Percentiles rank a stretch among this genome's conserved stretches.
These are phyloP conservation scores for Erebia aethiops DNA, from an alignment of 2,888 invertebrate species.

Conservation along the genomic window DNA sequence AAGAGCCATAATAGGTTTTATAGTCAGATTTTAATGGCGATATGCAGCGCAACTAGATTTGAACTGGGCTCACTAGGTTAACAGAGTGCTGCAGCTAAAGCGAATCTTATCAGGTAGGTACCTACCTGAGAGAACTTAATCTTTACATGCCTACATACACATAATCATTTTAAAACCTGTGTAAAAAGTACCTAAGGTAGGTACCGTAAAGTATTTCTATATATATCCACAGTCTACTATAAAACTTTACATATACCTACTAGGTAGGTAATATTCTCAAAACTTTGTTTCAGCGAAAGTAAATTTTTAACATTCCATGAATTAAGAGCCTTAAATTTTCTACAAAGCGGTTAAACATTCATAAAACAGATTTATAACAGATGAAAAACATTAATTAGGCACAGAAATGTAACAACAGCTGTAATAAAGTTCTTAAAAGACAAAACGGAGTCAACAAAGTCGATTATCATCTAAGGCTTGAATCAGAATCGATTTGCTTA, in stretches of 20 bases:
- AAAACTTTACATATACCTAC: too few species aligned
- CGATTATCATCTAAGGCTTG: conserved; percentile 21
- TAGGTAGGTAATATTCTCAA: neutral
- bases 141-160: neutral
- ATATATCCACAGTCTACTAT: neutral
- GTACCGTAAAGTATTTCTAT: neutral
- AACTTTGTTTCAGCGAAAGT: neutral
- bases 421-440: conserved; percentile 14
- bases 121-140: neutral
- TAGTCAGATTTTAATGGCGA: conserved; percentile 76
- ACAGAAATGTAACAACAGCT: neutral
- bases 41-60: conserved; percentile 63
- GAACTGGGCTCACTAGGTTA: conserved; percentile 57
- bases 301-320: neutral
- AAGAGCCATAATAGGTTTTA: conserved; percentile 78
- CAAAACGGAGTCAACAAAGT: conserved; percentile 22
- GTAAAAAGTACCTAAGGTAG: too few species aligned
- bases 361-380: conserved; percentile 13
- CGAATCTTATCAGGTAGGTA: neutral
- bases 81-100: conserved; percentile 36
- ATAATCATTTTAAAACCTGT: neutral
- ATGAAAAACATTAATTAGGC: neutral
- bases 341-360: neutral
- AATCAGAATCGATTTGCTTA: conserved; percentile 35
- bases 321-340: neutral